Evolutionary conservation across 2,888 invertebrate species (phyloP).

Genomic region (Himalopsyche tibetana): DNA sequence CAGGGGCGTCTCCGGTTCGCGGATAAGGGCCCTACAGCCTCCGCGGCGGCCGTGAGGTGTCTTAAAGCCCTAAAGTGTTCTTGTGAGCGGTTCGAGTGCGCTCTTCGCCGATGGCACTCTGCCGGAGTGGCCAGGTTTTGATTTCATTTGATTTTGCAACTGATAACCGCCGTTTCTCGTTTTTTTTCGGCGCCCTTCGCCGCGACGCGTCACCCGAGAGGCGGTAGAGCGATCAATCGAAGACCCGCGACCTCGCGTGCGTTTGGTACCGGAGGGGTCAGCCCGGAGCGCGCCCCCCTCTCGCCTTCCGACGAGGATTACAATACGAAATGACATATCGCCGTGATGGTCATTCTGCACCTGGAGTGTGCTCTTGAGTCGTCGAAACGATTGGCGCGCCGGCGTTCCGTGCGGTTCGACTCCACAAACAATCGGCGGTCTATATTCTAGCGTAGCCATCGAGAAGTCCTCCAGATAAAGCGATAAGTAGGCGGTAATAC

Average conservation of each 20-base stretch:
- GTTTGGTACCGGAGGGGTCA: constrained; percentile 2
- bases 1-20: constrained; percentile 76
- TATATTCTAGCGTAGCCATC: constrained; percentile 19
- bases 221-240: constrained; percentile 44
- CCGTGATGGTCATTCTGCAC: constrained; percentile 23
- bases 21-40: constrained; percentile 55
- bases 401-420: constrained; percentile 19
- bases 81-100: constrained; percentile 64
- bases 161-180: constrained; percentile 62
- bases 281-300: constrained; percentile 10
- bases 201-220: constrained; percentile 45
- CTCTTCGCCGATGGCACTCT: constrained; percentile 65
- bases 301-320: constrained; percentile 10
- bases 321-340: constrained; percentile 35
- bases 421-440: constrained; percentile 20
- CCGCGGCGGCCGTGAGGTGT: constrained; percentile 64
- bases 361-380: constrained; percentile 16
- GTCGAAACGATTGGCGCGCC: neutral
- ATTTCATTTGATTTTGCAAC: constrained; percentile 66
- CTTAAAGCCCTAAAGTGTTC: constrained; percentile 66
- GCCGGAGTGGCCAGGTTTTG: constrained; percentile 67
- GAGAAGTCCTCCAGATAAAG: constrained; percentile 14
- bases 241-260: constrained; percentile 32
- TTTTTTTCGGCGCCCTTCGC: constrained; percentile 59
- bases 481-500: constrained; percentile 19